Base-by-base conservation (phyloP, 64 coral and sea anemone genomes). In the Porites lutea region DNA sequence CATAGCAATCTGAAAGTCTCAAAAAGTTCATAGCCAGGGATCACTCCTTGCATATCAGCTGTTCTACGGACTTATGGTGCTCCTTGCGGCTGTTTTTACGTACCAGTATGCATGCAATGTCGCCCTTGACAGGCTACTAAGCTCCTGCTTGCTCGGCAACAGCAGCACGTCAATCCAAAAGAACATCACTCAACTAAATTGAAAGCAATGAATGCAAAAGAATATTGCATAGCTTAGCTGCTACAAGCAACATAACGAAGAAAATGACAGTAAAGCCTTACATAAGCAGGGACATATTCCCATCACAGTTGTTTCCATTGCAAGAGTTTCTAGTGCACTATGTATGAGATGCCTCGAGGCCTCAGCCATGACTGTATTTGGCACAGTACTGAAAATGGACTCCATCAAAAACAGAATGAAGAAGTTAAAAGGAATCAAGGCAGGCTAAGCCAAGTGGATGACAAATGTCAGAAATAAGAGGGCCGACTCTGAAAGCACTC, bases 81-180 rank as follows among this genome's bases (percentile, higher is more conserved):
- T 37, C 27, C 27, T 37, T 37, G 1, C 82, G 8, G 73, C 72
- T 15, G 52, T 97, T 6, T 19, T 90, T 2, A 88, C 95, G 0
- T 83, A 97, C 18, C 74, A 87, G 21, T 90, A 94, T 66, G 81
- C 82, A 4, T 97, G 91, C 83, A 91, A 93, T 60, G 52, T 96
- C 20, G 59, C 63, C 23, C 91, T 93, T 5, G 79, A 90, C 8
- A 89, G 95, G 21, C 62, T 93, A 22, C 52, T 96, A 10, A n/a
- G 74, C 27, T 37, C 27, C 27, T 37, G 27, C 27, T 37, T 37
- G 27, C 27, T 37, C 27, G 1, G 27, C 27, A 37, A 37, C 27
- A 37, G 18, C 55, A 89, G n/a, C 19, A 74, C 4, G 27, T 69
- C 27, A 13, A 52, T 9, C 92, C 92, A 6, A 37, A 37, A 37